phyloP scores from a whole-genome alignment of 1,140 invertebrate genomes.

The Brachionus angularis region DNA sequence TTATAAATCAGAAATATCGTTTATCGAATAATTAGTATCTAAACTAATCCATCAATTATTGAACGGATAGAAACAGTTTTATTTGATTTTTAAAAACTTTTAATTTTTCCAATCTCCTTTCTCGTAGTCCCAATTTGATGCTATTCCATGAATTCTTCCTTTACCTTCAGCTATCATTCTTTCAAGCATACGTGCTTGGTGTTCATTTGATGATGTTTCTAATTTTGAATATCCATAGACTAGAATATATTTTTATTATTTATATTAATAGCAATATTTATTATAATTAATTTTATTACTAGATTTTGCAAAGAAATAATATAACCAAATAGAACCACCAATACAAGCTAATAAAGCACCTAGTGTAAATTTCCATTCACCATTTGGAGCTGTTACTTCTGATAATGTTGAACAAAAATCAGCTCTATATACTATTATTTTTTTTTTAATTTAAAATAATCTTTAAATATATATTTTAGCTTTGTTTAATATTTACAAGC shows the following conservation, averaged over 20 bases:
- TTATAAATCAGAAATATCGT: too few species aligned
- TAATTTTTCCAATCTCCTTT: constrained; percentile 63
- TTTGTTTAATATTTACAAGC: constrained; percentile 56
- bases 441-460: neutral
- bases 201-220: constrained; percentile 65
- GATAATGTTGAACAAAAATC: constrained; percentile 87
- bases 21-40: too few species aligned
- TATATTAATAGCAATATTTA: neutral
- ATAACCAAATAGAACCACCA: constrained; percentile 65
- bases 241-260: constrained; percentile 46
- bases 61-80: too few species aligned
- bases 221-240: constrained; percentile 71
- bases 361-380: constrained; percentile 77
- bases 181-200: constrained; percentile 70
- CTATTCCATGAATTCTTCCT: constrained; percentile 71
- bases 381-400: constrained; percentile 78
- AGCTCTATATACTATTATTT: constrained; percentile 70
- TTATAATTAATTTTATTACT: constrained; percentile 9
- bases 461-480: too few species aligned
- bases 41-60: too few species aligned
- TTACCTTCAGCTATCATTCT: constrained; percentile 73
- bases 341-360: constrained; percentile 63
- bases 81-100: too few species aligned
- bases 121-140: constrained; percentile 64
- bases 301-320: constrained; percentile 55